These are phyloP conservation scores for Eurois occulta DNA, from an alignment of 2,888 invertebrate species.

Conservation along the genomic window DNA sequence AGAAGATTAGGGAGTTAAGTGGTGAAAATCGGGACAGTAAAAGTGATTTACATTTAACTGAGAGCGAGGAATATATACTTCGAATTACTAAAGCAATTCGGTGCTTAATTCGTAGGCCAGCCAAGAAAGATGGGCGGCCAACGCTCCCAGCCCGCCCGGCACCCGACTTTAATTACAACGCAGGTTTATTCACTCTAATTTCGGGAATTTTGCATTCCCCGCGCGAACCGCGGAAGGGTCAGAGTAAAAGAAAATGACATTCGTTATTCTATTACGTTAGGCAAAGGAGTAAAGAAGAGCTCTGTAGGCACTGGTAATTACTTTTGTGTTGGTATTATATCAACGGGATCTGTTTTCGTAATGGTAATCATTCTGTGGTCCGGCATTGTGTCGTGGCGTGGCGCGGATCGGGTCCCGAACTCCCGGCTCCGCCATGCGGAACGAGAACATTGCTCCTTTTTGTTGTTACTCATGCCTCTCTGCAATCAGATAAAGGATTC, in stretches of 20 bases:
- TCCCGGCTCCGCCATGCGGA: slow-evolving; percentile 69
- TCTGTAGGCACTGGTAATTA: slow-evolving; percentile 82
- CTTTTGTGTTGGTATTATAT: slow-evolving; percentile 79
- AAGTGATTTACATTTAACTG: slow-evolving; percentile 89
- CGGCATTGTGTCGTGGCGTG: slow-evolving; percentile 60
- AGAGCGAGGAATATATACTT: slow-evolving; percentile 89
- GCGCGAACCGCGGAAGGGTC: slow-evolving; percentile 90
- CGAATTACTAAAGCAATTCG: slow-evolving; percentile 89
- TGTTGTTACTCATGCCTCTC: slow-evolving; percentile 73
- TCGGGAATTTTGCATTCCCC: slow-evolving; percentile 89
- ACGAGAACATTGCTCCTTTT: slow-evolving; percentile 74
- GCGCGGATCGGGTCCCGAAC: slow-evolving; percentile 51
- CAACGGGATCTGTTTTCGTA: slow-evolving; percentile 75
- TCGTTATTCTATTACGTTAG: slow-evolving; percentile 89
- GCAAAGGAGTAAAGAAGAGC: slow-evolving; percentile 85
- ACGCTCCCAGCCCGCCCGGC: slow-evolving; percentile 77
- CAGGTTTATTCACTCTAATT: slow-evolving; percentile 90
- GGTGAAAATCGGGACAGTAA: slow-evolving; percentile 87
- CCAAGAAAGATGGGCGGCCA: slow-evolving; percentile 89
- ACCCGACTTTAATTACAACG: slow-evolving; percentile 89
- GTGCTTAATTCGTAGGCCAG: slow-evolving; percentile 90
- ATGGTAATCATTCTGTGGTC: slow-evolving; percentile 67
- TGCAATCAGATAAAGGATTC: slow-evolving; percentile 73
- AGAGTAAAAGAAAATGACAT: slow-evolving; percentile 90
- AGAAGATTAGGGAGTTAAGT: slow-evolving; percentile 82